Percentiles rank a stretch among this genome's conserved stretches.
Conservation (phyloP, 2,888 invertebrate genomes). For the Andrena praecox region DNA sequence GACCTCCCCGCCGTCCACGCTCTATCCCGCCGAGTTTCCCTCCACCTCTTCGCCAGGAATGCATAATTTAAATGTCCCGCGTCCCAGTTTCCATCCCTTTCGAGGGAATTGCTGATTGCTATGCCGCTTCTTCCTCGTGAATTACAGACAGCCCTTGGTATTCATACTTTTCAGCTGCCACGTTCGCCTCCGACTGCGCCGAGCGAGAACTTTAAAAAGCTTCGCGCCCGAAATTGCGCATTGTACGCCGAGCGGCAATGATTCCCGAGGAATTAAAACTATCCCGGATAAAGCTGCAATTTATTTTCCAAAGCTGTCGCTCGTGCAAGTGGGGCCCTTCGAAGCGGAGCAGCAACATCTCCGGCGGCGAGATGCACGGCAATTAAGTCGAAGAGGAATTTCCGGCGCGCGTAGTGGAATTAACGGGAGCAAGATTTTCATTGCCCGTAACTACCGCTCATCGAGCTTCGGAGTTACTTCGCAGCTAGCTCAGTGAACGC, state of each 20-base stretch:
- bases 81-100: slow-evolving; percentile 75
- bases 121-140: slow-evolving; percentile 68
- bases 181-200: slow-evolving; percentile 51
- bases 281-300: slow-evolving; percentile 33
- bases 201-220: slow-evolving; percentile 67
- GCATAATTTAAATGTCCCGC: slow-evolving; percentile 80
- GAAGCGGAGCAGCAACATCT: background rate
- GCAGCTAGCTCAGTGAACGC: background rate
- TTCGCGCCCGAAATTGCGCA: slow-evolving; percentile 63
- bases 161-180: slow-evolving; percentile 71
- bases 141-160: slow-evolving; percentile 69
- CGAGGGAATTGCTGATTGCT: slow-evolving; percentile 76
- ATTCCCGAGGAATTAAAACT: slow-evolving; percentile 45
- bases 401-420: slow-evolving; percentile 5
- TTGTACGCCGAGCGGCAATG: slow-evolving; percentile 20
- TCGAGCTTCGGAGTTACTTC: background rate
- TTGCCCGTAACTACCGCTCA: slow-evolving; percentile 8
- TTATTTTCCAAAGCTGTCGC: background rate
- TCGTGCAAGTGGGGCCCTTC: background rate
- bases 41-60: slow-evolving; percentile 67
- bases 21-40: slow-evolving; percentile 46
- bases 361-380: slow-evolving; percentile 8
- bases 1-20: slow-evolving; percentile 11
- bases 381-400: slow-evolving; percentile 32
- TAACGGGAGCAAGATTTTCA: slow-evolving; percentile 30